Percentiles rank a stretch among this genome's conserved stretches.
Evolutionary conservation across 2,113 vertebrate species (phyloP).

Genomic region (Aleadryas rufinucha): DNA sequence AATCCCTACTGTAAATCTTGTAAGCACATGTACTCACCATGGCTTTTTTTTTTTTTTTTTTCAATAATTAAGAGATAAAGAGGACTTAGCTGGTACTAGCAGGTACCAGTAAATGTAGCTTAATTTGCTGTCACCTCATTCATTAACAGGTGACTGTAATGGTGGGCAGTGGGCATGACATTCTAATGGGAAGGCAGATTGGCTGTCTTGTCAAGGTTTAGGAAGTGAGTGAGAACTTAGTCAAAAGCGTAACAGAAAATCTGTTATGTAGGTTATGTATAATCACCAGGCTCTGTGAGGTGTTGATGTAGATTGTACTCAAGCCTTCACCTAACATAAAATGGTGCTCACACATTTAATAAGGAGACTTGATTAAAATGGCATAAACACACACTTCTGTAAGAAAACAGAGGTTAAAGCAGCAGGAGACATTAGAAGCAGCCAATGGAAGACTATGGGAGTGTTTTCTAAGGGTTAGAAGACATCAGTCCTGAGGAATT

Average conservation of each 20-base stretch:
- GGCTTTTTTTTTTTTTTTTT: background rate
- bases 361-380: constrained; percentile 32
- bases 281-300: constrained; percentile 9
- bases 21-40: background rate
- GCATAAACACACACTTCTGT: background rate
- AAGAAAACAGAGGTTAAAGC: constrained; percentile 7
- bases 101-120: constrained; percentile 12
- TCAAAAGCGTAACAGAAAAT: constrained; percentile 31
- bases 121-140: background rate
- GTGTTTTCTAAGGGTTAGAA: constrained; percentile 5
- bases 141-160: background rate
- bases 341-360: constrained; percentile 29
- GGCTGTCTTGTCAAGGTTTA: constrained; percentile 9
- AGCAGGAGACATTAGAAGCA: background rate
- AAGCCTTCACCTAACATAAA: constrained; percentile 1
- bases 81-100: constrained; percentile 25
- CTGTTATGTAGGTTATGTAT: constrained; percentile 52
- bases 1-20: constrained; percentile 56
- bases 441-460: background rate
- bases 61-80: constrained; percentile 18
- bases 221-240: constrained; percentile 18
- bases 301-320: constrained; percentile 17
- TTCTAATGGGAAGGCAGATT: background rate
- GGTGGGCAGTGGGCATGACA: background rate
- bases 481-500: background rate